Conservation (phyloP, 1,140 invertebrate genomes). For the Cardiocondyla obscurior region DNA sequence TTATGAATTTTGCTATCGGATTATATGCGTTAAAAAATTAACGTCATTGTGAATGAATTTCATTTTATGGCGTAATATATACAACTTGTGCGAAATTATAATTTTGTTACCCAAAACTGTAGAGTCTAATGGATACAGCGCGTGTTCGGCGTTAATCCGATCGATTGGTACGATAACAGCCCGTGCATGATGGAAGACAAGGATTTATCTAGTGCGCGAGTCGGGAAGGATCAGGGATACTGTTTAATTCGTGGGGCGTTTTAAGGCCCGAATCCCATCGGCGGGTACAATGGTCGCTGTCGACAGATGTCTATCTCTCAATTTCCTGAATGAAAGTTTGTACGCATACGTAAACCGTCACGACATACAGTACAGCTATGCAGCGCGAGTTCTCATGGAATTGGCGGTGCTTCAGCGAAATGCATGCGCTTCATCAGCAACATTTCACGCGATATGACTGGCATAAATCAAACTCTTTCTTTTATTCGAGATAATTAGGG, state of each 20-base stretch:
- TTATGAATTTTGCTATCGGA: not conserved
- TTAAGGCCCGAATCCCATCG: constrained; percentile 71
- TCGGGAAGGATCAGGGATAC: constrained; percentile 60
- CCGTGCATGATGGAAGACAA: constrained; percentile 48
- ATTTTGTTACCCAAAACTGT: not conserved
- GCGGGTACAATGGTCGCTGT: constrained; percentile 69
- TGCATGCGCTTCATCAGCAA: constrained; percentile 12
- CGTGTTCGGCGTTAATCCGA: constrained; percentile 62
- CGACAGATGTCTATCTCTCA: constrained; percentile 81
- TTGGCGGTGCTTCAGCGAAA: constrained; percentile 13
- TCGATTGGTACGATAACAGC: constrained; percentile 63
- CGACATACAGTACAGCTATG: constrained; percentile 9
- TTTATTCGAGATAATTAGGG: constrained; percentile 9
- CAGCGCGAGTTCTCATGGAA: constrained; percentile 2
- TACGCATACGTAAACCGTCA: constrained; percentile 69
- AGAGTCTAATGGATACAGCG: constrained; percentile 18
- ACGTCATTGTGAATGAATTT: not conserved
- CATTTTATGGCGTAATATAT: not conserved
- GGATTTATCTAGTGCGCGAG: constrained; percentile 62
- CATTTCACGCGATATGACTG: constrained; percentile 10
- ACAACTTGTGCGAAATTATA: not conserved
- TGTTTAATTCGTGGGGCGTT: constrained; percentile 68
- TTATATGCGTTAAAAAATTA: not conserved
- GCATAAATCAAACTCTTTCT: not conserved
- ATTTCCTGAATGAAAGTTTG: constrained; percentile 78